Evolutionary conservation across 92 coral and sea anemone species (phyloP).

Genomic region (Actinernus sp.): DNA sequence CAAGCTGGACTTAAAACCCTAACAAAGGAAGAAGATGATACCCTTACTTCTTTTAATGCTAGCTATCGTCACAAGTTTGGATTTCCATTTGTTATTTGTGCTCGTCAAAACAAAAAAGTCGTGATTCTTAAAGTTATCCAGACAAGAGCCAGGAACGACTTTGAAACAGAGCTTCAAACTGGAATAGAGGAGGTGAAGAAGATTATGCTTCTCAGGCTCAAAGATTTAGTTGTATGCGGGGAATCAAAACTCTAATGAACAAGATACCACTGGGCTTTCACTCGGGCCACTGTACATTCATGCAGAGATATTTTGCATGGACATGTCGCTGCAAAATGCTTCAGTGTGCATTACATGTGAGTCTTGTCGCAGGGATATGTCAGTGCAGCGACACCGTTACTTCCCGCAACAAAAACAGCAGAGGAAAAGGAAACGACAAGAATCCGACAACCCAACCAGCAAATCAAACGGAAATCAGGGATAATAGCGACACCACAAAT

Average conservation of each 20-base stretch:
- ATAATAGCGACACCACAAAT: too few relatives aligned
- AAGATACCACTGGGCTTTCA: too few relatives aligned
- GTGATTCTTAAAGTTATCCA: slow-evolving; percentile 32
- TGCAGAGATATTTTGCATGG: too few relatives aligned
- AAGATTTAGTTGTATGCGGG: slow-evolving; percentile 48
- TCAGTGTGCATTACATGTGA: too few relatives aligned
- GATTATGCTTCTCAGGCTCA: slow-evolving; percentile 55
- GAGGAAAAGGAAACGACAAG: too few relatives aligned
- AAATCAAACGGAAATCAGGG: too few relatives aligned
- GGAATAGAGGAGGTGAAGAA: slow-evolving; percentile 58
- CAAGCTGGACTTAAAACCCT: slow-evolving; percentile 55
- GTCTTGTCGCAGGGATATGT: too few relatives aligned
- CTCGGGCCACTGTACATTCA: too few relatives aligned
- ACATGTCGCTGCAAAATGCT: too few relatives aligned
- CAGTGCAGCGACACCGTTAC: too few relatives aligned
- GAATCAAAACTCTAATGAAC: slow-evolving; percentile 50
- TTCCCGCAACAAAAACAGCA: too few relatives aligned
- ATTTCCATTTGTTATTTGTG: slow-evolving; percentile 72
- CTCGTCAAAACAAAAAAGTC: slow-evolving; percentile 60
- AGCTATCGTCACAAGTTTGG: slow-evolving; percentile 60
- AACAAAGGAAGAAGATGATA: slow-evolving; percentile 27
- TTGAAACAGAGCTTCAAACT: slow-evolving; percentile 32
- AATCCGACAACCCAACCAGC: too few relatives aligned
- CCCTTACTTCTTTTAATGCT: slow-evolving; percentile 33
- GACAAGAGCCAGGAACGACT: slow-evolving; percentile 29